Conservation (phyloP, 2,888 invertebrate genomes). For the Idaea biselata region DNA sequence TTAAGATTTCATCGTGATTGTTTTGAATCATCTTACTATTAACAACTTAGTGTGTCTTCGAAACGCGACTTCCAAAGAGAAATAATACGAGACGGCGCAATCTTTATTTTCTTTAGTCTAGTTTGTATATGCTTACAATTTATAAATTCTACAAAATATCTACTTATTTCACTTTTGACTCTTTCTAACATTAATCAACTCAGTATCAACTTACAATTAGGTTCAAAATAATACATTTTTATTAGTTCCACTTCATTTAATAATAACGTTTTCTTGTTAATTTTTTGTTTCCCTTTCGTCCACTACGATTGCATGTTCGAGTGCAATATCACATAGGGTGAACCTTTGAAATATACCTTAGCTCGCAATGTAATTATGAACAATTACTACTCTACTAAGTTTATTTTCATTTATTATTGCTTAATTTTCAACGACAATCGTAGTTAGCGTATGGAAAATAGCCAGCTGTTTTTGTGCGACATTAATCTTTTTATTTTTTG, state of each 20-base stretch:
- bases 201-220: background rate
- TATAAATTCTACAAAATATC: too few species aligned
- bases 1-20: too few species aligned
- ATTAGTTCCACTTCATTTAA: background rate
- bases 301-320: slow-evolving; percentile 39
- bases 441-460: background rate
- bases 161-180: too few species aligned
- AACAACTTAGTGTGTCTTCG: too few species aligned
- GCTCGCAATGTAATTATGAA: slow-evolving; percentile 28
- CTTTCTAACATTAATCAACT: background rate
- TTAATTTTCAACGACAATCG: slow-evolving; percentile 15
- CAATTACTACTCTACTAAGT: slow-evolving; percentile 24
- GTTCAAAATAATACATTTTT: background rate
- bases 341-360: slow-evolving; percentile 34
- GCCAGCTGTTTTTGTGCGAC: background rate
- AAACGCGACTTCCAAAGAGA: too few species aligned
- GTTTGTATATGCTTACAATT: too few species aligned
- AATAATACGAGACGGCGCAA: too few species aligned
- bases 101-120: too few species aligned
- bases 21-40: too few species aligned
- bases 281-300: slow-evolving; percentile 15
- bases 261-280: background rate
- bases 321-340: slow-evolving; percentile 38
- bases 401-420: slow-evolving; percentile 23
- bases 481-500: background rate